phyloP scores from a whole-genome alignment of 2,113 vertebrate species.

The Tinamus guttatus region DNA sequence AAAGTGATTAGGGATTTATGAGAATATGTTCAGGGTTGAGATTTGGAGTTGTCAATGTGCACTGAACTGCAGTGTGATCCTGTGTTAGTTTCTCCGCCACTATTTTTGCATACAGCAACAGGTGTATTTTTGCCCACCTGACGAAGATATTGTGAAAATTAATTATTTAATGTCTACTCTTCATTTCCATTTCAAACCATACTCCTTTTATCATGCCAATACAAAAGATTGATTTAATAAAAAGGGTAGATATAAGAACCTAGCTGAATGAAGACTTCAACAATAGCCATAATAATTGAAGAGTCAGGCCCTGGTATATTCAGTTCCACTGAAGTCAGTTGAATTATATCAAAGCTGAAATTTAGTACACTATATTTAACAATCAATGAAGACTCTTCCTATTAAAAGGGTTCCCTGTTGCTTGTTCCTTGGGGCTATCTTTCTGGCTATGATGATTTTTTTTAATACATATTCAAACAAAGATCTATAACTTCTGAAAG shows the following conservation, averaged over 20 bases:
- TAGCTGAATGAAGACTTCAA: not conserved
- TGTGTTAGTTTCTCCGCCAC: not conserved
- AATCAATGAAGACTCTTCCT: not conserved
- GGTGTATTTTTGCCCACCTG: not conserved
- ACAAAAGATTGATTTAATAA: not conserved
- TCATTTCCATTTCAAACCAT: not conserved
- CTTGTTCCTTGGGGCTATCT: not conserved
- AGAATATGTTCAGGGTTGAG: not conserved
- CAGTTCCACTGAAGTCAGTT: not conserved
- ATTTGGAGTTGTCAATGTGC: not conserved
- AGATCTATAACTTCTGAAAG: conserved; percentile 72
- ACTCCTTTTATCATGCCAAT: not conserved
- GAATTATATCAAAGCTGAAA: not conserved
- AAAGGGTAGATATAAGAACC: not conserved
- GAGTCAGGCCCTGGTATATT: not conserved
- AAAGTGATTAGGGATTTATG: not conserved
- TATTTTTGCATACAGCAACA: not conserved
- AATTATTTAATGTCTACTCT: not conserved
- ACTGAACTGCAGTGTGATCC: not conserved
- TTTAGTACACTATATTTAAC: not conserved
- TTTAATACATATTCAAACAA: conserved; percentile 34
- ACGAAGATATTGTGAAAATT: not conserved
- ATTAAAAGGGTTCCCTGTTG: not conserved
- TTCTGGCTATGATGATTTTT: not conserved
- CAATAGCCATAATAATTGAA: not conserved